These are phyloP conservation scores for Pseudachorutes palmiensis DNA, from an alignment of 1,140 invertebrate species.

Conservation along the genomic window DNA sequence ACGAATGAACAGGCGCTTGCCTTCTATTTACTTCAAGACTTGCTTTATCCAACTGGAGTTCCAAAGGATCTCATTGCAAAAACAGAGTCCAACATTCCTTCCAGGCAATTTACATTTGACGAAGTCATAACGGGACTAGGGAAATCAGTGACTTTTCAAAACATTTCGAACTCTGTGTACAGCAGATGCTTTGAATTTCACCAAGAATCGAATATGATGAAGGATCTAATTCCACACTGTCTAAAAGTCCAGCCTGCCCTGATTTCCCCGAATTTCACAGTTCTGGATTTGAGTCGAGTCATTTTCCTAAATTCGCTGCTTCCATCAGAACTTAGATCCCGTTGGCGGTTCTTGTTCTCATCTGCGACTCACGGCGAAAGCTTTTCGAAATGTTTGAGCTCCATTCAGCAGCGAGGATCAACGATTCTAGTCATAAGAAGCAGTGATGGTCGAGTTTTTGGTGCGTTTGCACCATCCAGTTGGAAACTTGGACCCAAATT, in stretches of 20 bases:
- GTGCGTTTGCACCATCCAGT: slow-evolving; percentile 67
- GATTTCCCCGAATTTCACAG: slow-evolving; percentile 41
- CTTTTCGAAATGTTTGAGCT: slow-evolving; percentile 66
- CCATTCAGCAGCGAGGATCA: slow-evolving; percentile 59
- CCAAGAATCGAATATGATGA: slow-evolving; percentile 6
- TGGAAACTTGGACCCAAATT: slow-evolving; percentile 67
- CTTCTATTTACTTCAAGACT: slow-evolving; percentile 25
- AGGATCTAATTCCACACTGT: slow-evolving; percentile 28
- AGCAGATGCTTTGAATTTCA: slow-evolving; percentile 33
- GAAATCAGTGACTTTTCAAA: slow-evolving; percentile 26
- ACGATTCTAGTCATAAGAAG: slow-evolving; percentile 70
- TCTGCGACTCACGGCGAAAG: slow-evolving; percentile 73
- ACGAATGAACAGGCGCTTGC: slow-evolving; percentile 5
- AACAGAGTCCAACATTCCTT: neutral
- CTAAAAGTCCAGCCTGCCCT: neutral
- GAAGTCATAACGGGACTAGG: slow-evolving; percentile 29
- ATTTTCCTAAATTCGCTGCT: slow-evolving; percentile 67
- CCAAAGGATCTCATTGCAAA: slow-evolving; percentile 24
- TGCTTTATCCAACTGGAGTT: slow-evolving; percentile 22
- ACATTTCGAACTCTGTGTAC: slow-evolving; percentile 28
- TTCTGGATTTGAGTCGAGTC: slow-evolving; percentile 65
- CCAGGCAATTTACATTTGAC: slow-evolving; percentile 21
- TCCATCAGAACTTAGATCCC: slow-evolving; percentile 59
- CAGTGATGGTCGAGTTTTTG: slow-evolving; percentile 73
- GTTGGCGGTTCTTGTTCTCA: slow-evolving; percentile 75